phyloP scores from a whole-genome alignment of 2,888 invertebrate species.

The Xestia xanthographa region DNA sequence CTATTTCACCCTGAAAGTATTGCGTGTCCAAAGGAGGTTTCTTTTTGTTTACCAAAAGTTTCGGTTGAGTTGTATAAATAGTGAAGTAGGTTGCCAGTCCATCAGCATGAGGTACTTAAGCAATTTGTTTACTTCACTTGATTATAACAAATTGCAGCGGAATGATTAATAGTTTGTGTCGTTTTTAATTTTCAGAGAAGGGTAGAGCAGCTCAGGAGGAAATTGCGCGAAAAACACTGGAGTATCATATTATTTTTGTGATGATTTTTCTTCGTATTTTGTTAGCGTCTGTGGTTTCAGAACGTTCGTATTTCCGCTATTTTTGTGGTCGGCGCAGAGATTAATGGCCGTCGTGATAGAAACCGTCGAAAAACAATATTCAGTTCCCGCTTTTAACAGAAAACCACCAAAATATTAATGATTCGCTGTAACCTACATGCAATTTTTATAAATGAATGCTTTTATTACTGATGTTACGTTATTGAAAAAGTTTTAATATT shows the following conservation, averaged over 20 bases:
- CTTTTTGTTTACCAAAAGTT: slow-evolving; percentile 19
- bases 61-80: slow-evolving; percentile 33
- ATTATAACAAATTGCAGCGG: slow-evolving; percentile 58
- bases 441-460: slow-evolving; percentile 5
- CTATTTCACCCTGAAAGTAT: background rate
- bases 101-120: slow-evolving; percentile 33
- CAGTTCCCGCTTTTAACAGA: slow-evolving; percentile 25
- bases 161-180: slow-evolving; percentile 57
- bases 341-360: slow-evolving; percentile 51
- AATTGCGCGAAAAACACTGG: slow-evolving; percentile 41
- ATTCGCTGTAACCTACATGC: slow-evolving; percentile 6
- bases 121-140: slow-evolving; percentile 53
- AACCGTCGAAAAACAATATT: slow-evolving; percentile 51
- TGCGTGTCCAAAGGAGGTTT: slow-evolving; percentile 15
- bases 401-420: slow-evolving; percentile 39
- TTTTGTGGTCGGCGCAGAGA: slow-evolving; percentile 54
- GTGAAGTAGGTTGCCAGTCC: slow-evolving; percentile 31
- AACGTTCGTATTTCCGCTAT: slow-evolving; percentile 49
- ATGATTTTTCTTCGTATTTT: slow-evolving; percentile 45
- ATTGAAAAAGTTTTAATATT: background rate
- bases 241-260: slow-evolving; percentile 49
- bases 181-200: slow-evolving; percentile 57
- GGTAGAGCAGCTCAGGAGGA: slow-evolving; percentile 37
- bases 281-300: slow-evolving; percentile 39
- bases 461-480: background rate